A percentile compares a stretch with the other conserved stretches of the same genome.
phyloP scores from a whole-genome alignment of 2,888 invertebrate species.

The Omphaloscelis lunosa region DNA sequence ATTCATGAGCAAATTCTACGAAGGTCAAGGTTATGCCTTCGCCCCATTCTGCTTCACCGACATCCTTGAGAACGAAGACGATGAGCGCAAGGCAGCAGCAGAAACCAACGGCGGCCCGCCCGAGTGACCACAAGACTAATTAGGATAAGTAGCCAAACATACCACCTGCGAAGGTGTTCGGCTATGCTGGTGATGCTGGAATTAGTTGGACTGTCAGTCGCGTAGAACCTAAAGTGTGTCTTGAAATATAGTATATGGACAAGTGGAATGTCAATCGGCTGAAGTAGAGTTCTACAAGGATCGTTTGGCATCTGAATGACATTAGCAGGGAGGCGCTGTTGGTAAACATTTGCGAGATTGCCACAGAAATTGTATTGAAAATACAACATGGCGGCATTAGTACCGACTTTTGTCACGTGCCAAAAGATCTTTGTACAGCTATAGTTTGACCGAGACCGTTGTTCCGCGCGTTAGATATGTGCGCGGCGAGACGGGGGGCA shows the following conservation, averaged over 20 bases:
- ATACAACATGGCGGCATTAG: not conserved
- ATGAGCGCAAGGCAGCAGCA: slow-evolving; percentile 74
- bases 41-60: slow-evolving; percentile 94
- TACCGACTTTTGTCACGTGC: not conserved
- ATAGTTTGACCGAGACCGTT: too few relatives aligned
- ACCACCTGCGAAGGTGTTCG: slow-evolving; percentile 50
- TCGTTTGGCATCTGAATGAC: not conserved
- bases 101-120: slow-evolving; percentile 78
- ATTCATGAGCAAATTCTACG: slow-evolving; percentile 98
- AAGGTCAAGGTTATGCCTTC: slow-evolving; percentile 93
- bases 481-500: too few relatives aligned
- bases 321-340: not conserved
- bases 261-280: not conserved
- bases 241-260: slow-evolving; percentile 1
- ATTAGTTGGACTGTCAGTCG: slow-evolving; percentile 41
- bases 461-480: too few relatives aligned
- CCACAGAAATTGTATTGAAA: not conserved
- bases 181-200: slow-evolving; percentile 55
- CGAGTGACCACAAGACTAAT: slow-evolving; percentile 76
- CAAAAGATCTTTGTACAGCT: not conserved
- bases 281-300: not conserved
- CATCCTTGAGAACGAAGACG: slow-evolving; percentile 89
- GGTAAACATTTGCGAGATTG: not conserved
- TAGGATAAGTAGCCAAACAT: slow-evolving; percentile 54
- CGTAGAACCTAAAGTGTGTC: slow-evolving; percentile 1